phyloP scores from a whole-genome alignment of 2,113 vertebrate genomes.

The Bubo blakistoni region DNA sequence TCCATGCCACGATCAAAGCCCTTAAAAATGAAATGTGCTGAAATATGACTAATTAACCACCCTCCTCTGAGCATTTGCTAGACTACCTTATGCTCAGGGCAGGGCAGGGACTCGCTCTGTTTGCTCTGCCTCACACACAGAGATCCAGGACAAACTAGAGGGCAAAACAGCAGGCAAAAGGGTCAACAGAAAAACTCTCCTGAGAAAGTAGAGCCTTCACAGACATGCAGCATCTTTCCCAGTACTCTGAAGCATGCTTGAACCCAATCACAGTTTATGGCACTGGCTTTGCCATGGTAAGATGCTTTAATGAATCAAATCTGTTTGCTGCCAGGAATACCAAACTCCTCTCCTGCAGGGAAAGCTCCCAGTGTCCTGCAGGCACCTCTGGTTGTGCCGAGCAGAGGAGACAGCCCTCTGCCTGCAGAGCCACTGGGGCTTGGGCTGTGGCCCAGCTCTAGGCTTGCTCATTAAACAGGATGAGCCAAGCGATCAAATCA shows the following conservation, averaged over 20 bases:
- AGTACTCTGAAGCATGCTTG: neutral
- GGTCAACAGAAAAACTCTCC: neutral
- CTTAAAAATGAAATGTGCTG: neutral
- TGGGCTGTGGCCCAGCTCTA: neutral
- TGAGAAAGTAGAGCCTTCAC: neutral
- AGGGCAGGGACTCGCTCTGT: neutral
- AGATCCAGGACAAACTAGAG: neutral
- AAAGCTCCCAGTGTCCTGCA: neutral
- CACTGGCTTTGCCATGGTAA: neutral
- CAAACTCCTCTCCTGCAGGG: neutral
- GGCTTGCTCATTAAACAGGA: neutral
- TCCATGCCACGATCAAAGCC: neutral
- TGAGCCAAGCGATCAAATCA: conserved; percentile 6
- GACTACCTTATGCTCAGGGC: neutral
- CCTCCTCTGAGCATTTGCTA: neutral
- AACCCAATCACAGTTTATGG: neutral
- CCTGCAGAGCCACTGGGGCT: neutral
- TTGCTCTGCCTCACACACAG: neutral
- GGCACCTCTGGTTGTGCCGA: neutral
- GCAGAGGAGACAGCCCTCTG: neutral
- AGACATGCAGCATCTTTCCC: neutral
- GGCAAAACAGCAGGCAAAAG: neutral
- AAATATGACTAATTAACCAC: neutral
- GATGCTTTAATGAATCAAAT: neutral
- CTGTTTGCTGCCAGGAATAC: neutral